Evolutionary conservation across 2,797 vertebrate genomes (phyloP).

Genomic region (Perodicticus potto): DNA sequence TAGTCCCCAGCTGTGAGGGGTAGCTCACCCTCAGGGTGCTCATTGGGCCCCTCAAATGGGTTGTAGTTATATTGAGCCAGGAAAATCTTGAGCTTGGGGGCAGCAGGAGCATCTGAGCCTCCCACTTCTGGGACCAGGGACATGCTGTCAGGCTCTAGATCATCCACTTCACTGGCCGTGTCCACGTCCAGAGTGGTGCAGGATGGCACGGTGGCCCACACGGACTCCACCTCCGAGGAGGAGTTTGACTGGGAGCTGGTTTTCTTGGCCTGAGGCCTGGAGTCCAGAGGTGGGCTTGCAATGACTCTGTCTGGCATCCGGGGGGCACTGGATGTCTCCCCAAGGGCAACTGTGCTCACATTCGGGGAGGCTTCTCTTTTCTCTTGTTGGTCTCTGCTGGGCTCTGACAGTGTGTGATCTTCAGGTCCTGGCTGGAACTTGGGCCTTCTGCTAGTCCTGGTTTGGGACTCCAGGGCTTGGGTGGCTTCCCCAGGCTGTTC

Average conservation of each 20-base stretch:
- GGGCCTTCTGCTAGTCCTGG: constrained; percentile 88
- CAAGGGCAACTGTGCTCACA: not conserved
- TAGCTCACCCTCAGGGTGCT: constrained; percentile 92
- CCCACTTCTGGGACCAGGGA: constrained; percentile 87
- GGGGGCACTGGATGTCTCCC: not conserved
- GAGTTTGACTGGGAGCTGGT: constrained; percentile 87
- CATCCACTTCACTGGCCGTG: constrained; percentile 92
- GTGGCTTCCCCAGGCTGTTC: constrained; percentile 90
- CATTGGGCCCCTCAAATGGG: constrained; percentile 92
- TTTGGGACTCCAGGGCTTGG: constrained; percentile 91
- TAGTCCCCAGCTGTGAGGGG: constrained; percentile 92
- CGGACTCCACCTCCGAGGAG: constrained; percentile 89
- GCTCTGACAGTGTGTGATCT: not conserved
- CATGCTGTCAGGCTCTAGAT: constrained; percentile 89
- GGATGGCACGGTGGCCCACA: constrained; percentile 73
- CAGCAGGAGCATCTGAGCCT: constrained; percentile 41
- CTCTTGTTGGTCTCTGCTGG: not conserved
- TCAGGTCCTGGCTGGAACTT: not conserved
- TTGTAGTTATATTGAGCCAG: constrained; percentile 92
- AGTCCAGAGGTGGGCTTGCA: constrained; percentile 53
- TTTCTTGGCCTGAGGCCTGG: constrained; percentile 81
- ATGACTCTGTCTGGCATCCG: not conserved
- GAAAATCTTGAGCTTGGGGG: constrained; percentile 91
- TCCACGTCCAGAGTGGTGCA: constrained; percentile 91
- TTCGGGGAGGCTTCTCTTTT: not conserved